A percentile compares a stretch with the other conserved stretches of the same genome.
phyloP scores from a whole-genome alignment of 2,888 invertebrate species.

The Druceiella hillmani region DNA sequence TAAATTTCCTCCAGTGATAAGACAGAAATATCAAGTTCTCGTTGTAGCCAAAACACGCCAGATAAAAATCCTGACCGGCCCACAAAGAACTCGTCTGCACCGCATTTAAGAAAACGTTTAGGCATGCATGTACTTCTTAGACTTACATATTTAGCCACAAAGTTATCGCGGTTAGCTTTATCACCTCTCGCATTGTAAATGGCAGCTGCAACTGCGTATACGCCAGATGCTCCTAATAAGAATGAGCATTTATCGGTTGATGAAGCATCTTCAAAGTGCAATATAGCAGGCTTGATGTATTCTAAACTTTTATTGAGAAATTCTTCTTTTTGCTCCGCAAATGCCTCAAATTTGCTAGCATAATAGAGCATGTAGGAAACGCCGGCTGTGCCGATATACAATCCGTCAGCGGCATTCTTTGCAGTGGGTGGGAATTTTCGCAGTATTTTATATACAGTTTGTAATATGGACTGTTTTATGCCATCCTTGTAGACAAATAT shows the following conservation, averaged over 20 bases:
- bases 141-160: constrained; percentile 34
- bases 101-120: constrained; percentile 54
- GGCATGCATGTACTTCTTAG: constrained; percentile 32
- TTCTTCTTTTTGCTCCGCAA: constrained; percentile 37
- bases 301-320: constrained; percentile 56
- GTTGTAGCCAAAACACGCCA: constrained; percentile 67
- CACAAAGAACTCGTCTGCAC: constrained; percentile 80
- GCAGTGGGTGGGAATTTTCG: constrained; percentile 34
- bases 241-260: constrained; percentile 63
- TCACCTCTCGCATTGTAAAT: constrained; percentile 51
- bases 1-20: constrained; percentile 46
- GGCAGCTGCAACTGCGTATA: constrained; percentile 66
- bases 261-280: constrained; percentile 40
- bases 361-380: constrained; percentile 73
- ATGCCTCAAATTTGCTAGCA: constrained; percentile 52
- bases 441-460: constrained; percentile 33
- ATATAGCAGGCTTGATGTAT: constrained; percentile 58
- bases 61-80: constrained; percentile 80
- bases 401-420: constrained; percentile 52
- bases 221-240: constrained; percentile 74
- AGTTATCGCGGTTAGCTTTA: constrained; percentile 31
- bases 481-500: constrained; percentile 29
- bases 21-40: constrained; percentile 45
- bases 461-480: constrained; percentile 31
- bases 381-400: constrained; percentile 67